Evolutionary conservation across 1,140 invertebrate species (phyloP).

Genomic region (Atta cephalotes): DNA sequence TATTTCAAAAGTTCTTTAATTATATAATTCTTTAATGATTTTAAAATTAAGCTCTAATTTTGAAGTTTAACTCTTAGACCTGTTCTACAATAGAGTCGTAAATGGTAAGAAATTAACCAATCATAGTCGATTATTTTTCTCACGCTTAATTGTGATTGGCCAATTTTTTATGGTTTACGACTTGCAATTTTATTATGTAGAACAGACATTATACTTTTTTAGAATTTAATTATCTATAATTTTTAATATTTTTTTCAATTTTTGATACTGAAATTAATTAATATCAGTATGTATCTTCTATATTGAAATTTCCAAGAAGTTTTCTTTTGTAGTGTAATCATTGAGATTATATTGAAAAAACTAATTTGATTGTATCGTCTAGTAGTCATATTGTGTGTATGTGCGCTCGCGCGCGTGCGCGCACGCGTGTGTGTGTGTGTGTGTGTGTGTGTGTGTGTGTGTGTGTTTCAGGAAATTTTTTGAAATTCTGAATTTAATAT

Average conservation of each 20-base stretch:
- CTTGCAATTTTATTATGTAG: too few species aligned
- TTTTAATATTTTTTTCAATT: background rate
- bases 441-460: too few species aligned
- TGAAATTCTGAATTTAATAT: background rate
- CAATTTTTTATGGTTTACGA: too few species aligned
- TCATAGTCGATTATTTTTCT: too few species aligned
- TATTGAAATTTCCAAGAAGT: background rate
- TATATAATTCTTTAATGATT: background rate
- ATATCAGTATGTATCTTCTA: background rate
- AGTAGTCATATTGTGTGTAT: background rate
- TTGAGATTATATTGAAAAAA: constrained; percentile 1
- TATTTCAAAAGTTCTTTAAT: background rate
- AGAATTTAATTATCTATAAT: background rate
- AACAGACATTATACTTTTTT: background rate
- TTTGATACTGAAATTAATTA: background rate
- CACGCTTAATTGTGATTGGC: too few species aligned
- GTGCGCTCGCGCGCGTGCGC: too few species aligned
- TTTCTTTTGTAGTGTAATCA: background rate
- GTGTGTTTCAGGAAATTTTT: background rate
- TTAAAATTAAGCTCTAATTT: background rate
- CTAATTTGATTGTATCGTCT: background rate
- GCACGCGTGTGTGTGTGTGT: too few species aligned
- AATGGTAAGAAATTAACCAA: too few species aligned
- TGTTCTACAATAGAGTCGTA: too few species aligned
- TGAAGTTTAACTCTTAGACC: background rate